Evolutionary conservation across 2,113 vertebrate genomes (phyloP).

Genomic region (Hydrolagus affinis): DNA sequence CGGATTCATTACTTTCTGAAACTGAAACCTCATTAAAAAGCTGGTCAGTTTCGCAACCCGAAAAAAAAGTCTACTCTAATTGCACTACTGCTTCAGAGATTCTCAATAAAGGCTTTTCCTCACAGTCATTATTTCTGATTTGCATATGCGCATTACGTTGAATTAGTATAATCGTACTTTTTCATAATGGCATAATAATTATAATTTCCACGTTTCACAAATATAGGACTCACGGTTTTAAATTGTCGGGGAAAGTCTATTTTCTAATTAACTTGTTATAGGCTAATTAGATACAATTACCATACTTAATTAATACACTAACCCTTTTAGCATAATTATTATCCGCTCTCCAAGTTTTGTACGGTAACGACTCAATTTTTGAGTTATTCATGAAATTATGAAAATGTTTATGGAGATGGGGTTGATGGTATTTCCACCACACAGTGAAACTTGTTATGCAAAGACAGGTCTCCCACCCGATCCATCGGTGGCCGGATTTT

Average conservation of each 20-base stretch:
- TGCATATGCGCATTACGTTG: slow-evolving; percentile 18
- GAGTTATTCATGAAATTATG: slow-evolving; percentile 15
- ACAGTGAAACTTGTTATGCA: not conserved
- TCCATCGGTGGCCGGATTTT: too few relatives aligned
- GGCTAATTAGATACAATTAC: slow-evolving; percentile 23
- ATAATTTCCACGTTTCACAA: slow-evolving; percentile 26
- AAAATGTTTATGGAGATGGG: slow-evolving; percentile 4
- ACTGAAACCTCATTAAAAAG: slow-evolving; percentile 26
- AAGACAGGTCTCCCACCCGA: too few relatives aligned
- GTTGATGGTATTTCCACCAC: not conserved
- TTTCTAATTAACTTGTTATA: slow-evolving; percentile 26
- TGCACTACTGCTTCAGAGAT: slow-evolving; percentile 24
- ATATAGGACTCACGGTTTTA: slow-evolving; percentile 24
- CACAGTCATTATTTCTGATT: slow-evolving; percentile 25
- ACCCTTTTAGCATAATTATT: slow-evolving; percentile 28
- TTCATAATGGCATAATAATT: slow-evolving; percentile 7
- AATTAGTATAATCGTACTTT: slow-evolving; percentile 28
- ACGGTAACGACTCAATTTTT: not conserved
- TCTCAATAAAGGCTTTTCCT: slow-evolving; percentile 25
- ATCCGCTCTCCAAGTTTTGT: slow-evolving; percentile 5
- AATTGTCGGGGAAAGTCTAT: slow-evolving; percentile 17
- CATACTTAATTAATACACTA: slow-evolving; percentile 28
- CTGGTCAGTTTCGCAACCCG: slow-evolving; percentile 20
- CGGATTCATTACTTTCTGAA: slow-evolving; percentile 13
- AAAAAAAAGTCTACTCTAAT: slow-evolving; percentile 8